phyloP scores from a whole-genome alignment of 2,888 invertebrate genomes.

The Anorthoa munda region DNA sequence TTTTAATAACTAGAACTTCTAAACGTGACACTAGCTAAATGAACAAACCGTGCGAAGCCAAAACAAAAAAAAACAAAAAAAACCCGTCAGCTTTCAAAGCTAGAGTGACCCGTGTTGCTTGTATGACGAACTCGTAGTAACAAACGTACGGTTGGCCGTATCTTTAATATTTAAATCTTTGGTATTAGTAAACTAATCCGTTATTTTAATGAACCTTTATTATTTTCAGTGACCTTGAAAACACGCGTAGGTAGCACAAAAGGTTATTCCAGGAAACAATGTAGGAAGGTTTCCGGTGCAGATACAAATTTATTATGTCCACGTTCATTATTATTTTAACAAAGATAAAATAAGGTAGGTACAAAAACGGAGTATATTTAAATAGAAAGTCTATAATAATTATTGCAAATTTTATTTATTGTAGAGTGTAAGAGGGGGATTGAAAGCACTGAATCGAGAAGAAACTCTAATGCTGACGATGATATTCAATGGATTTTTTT shows the following conservation, averaged over 20 bases:
- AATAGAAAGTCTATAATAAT: not conserved
- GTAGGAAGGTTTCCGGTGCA: no score
- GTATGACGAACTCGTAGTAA: no score
- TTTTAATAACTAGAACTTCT: no score
- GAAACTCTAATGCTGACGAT: not conserved
- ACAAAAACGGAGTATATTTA: not conserved
- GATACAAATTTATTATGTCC: not conserved
- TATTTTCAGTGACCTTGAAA: not conserved
- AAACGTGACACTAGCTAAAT: no score
- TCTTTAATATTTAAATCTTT: no score
- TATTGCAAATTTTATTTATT: not conserved
- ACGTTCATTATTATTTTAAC: not conserved
- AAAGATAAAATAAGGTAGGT: not conserved
- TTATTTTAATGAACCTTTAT: not conserved
- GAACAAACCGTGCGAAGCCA: no score
- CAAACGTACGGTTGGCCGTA: no score
- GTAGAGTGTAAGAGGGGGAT: not conserved
- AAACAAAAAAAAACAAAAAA: no score
- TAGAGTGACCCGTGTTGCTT: no score
- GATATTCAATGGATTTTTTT: not conserved
- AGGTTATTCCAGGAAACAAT: conserved; percentile 6
- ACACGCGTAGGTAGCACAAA: not conserved
- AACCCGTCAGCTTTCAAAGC: no score
- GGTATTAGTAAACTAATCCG: no score
- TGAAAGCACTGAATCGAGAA: not conserved